Evolutionary conservation across 2,113 vertebrate species (phyloP), one percentile per base, ranked within the genome.

Genomic region (Forbesichthys papilliferus): DNA sequence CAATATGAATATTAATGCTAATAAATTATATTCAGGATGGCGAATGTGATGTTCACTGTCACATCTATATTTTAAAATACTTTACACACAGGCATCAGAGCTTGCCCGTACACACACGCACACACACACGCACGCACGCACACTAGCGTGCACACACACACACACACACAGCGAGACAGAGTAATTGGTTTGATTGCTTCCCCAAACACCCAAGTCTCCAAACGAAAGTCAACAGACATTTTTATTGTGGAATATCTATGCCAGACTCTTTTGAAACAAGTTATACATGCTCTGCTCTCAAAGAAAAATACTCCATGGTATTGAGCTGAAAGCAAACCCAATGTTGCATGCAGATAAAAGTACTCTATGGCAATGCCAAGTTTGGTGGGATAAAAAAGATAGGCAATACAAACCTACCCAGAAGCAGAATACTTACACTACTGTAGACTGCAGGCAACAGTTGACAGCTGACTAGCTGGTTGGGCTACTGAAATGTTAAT

Each of bases 11-110:
- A 88, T 85, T 85, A 61, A 82, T 83, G 27, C 57, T 47, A 18
- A 48, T 76, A 71, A 74, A 82, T 79, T 75, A 88, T 84, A 85
- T 83, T 81, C 84, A 86, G 27, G 64, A 65, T 64, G 72, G 66
- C 51, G 54, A 71, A 84, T 77, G 77, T 72, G 70, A 74, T 63
- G 72, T 69, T 75, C 74, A 86, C 54, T 73, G 78, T 77, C 61
- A 56, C 64, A 83, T 86, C 61, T 80, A 83, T 86, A 86, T 82
- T 87, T 87, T 65, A 86, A 83, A 66, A 86, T 79, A 84, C 61
- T 81, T 79, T 83, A 72, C 67, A 42, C 36, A 42, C 36, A 42
- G 36, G 36, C 36, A 42, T 42, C 36, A 42, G 36, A 6, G 0
- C 49, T 51, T 52, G 11, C 49, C 9, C 55, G 36, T 74, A 71